Evolutionary conservation across 2,113 vertebrate genomes (phyloP), one percentile per base, ranked within the genome.

Genomic region (Lethenteron reissneri): DNA sequence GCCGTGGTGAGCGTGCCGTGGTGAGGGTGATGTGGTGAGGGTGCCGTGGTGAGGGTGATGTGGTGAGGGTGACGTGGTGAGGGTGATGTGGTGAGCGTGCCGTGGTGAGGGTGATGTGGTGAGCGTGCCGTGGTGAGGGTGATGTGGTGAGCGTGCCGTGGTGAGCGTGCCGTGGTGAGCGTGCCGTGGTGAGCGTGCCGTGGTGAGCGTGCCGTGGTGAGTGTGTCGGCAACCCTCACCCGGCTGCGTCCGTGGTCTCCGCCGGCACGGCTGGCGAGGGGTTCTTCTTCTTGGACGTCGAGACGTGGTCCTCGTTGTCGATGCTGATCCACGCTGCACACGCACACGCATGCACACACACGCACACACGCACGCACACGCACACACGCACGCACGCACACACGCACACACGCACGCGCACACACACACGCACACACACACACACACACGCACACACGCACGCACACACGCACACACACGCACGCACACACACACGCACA

Each of bases 251-350:
- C 64, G 86, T 87, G 70, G 79, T 82, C n/a, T 76, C 71, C 76
- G 86, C 82, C 19, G 84, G 77, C 8, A 79, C 76, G 21, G 82
- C 76, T 0, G 79, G 81, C 13, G 75, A 78, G 79, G 86, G 90
- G 77, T 84, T 85, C 79, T 88, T 92, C 11, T 82, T 78, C 2
- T 85, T 82, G 1, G 86, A 85, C 0, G 82, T 84, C 76, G 25
- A 41, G 62, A 68, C 62, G 11, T 68, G n/a, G 8, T 97, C 92
- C 1, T 97, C 91, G 72, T 92, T 91, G 76, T 97, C 92, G 7
- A 95, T 75, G 70, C 92, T 95, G 80, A 97, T 97, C 92, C 92
- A 97, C 76, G 95, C 92, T 97, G 81, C 12, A 7, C 0, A 72
- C 12, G 57, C 57, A 2, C 74, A 68, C 57, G 14, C 14, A 69